Evolutionary conservation across 2,888 invertebrate genomes (phyloP), one percentile per base, ranked within the genome.

Genomic region (Drosophila rellima): DNA sequence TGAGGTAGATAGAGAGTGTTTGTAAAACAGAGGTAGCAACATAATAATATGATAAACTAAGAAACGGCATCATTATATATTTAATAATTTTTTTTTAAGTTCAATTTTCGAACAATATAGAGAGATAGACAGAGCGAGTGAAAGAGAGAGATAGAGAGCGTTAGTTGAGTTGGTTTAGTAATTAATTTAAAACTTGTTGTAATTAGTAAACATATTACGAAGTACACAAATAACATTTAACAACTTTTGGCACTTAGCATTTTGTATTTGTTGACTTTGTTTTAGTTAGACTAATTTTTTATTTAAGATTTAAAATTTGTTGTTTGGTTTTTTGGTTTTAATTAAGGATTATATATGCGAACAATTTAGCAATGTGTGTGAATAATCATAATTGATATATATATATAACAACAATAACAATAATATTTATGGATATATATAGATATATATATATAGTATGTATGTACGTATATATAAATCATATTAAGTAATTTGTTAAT

Each of bases 381-480:
- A 83, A 70, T 89, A 83, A 89, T 89, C 89, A 87, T 83, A 89
- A 88, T 83, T 88, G 84, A 89, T 87, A 83, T 82, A 84, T 81
- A 74, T 90, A 87, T 89, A 87, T 88, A 87, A 87, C 87, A 83
- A 83, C 78, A 85, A 80, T 87, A 89, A 90, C 80, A 90, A 84
- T 90, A 80, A 90, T 89, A 88, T 90, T 89, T 85, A 89, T 87
- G 82, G 82, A 88, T 88, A 89, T 89, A 89, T 86, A 85, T 87
- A 89, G 78, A 86, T 86, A 88, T 88, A 87, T 88, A 90, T 90
- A 85, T 88, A 56, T 55, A 47, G 37, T 47, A 31, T 54, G 71
- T 82, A 88, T 90, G 88, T 90, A 89, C 86, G 89, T 86, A 90
- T 88, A 90, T 90, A 86, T 89, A 89, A 88, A 86, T 88, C 90